Percentiles rank a stretch among this genome's conserved stretches.
These are phyloP conservation scores for Caenorhabditis virilis DNA, from an alignment of 2,888 invertebrate genomes.

Conservation along the genomic window DNA sequence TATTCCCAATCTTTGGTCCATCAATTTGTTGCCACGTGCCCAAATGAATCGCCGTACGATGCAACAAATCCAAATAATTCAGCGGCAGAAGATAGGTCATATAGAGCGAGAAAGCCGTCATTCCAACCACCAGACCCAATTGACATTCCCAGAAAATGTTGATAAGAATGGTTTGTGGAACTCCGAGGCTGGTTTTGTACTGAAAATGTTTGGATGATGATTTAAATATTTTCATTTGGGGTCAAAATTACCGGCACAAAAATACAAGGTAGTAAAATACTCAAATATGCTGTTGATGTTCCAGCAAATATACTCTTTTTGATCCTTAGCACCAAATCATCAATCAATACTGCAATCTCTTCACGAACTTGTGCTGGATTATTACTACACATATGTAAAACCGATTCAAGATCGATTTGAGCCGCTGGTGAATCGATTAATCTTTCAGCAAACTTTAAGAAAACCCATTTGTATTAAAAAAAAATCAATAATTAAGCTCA, in stretches of 20 bases:
- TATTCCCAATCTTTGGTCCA: conserved; percentile 40
- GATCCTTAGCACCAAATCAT: conserved; percentile 86
- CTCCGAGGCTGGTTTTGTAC: conserved; percentile 56
- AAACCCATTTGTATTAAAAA: not conserved
- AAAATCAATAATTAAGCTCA: conserved; percentile 1
- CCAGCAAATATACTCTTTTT: conserved; percentile 85
- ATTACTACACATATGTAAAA: conserved; percentile 57
- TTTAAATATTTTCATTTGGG: no score
- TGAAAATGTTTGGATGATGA: no score
- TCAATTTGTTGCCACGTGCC: conserved; percentile 78
- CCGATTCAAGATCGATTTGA: conserved; percentile 54
- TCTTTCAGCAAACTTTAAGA: conserved; percentile 34
- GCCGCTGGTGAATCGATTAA: conserved; percentile 38
- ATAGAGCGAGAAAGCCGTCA: conserved; percentile 83
- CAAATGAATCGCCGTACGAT: conserved; percentile 79
- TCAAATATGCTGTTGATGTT: conserved; percentile 83
- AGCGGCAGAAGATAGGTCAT: conserved; percentile 77
- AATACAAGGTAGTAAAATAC: conserved; percentile 85
- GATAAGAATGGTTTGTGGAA: conserved; percentile 54
- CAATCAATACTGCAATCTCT: conserved; percentile 83
- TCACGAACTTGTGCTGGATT: conserved; percentile 73
- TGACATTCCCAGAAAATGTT: conserved; percentile 60
- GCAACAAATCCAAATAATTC: conserved; percentile 84
- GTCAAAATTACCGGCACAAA: conserved; percentile 88
- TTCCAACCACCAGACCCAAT: conserved; percentile 37